phyloP scores from a whole-genome alignment of 2,888 invertebrate genomes.

The Clistopyga incitator region DNA sequence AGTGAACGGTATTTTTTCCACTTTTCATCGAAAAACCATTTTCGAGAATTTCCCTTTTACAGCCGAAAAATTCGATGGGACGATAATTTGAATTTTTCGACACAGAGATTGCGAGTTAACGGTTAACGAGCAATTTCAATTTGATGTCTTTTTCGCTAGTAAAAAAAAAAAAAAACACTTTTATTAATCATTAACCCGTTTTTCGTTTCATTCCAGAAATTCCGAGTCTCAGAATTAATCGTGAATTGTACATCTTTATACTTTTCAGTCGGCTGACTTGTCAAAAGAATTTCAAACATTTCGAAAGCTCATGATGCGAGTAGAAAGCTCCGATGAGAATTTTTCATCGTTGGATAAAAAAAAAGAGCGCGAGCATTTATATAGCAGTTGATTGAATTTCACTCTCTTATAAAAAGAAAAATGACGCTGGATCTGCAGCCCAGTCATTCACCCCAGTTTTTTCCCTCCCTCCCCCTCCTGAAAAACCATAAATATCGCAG shows the following conservation, averaged over 20 bases:
- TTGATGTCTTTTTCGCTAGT: background rate
- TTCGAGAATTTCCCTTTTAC: background rate
- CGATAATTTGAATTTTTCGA: background rate
- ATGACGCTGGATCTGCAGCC: background rate
- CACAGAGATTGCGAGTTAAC: background rate
- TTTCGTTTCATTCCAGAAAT: background rate
- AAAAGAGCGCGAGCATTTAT: background rate
- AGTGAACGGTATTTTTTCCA: background rate
- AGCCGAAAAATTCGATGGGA: background rate
- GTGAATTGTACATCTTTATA: slow-evolving; percentile 3
- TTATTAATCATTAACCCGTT: too few species aligned
- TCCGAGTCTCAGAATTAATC: background rate
- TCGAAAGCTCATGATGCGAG: background rate
- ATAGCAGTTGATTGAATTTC: background rate
- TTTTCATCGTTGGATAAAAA: background rate
- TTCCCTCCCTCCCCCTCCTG: too few species aligned
- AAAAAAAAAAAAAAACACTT: background rate
- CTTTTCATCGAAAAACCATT: background rate
- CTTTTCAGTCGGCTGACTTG: slow-evolving; percentile 9
- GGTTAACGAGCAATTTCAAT: background rate
- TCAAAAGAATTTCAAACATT: background rate
- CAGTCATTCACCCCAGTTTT: background rate
- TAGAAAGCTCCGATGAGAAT: background rate
- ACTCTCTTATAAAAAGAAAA: background rate
- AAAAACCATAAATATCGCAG: background rate